Percentiles rank a stretch among this genome's conserved stretches.
Evolutionary conservation across 2,888 invertebrate species (phyloP).

Genomic region (Coelopa pilipes): DNA sequence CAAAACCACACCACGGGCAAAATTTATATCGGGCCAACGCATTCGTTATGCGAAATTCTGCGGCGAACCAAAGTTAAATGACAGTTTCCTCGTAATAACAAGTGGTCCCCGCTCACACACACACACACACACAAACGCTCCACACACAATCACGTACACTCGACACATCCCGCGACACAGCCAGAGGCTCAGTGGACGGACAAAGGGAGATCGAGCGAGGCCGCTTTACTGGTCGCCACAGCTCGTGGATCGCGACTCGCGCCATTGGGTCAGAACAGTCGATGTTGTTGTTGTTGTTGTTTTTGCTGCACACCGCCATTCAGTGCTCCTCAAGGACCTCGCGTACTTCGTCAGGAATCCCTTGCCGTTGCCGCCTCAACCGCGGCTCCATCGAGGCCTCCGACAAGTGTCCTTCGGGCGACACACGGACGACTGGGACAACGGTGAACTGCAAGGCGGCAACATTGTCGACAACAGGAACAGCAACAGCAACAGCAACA

Average conservation of each 20-base stretch:
- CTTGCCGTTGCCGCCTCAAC: too few species aligned
- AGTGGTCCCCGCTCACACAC: neutral
- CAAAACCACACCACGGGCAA: neutral
- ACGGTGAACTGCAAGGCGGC: too few species aligned
- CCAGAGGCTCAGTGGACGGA: neutral
- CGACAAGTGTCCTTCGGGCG: too few species aligned
- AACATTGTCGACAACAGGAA: too few species aligned
- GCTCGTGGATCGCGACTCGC: neutral
- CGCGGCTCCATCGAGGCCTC: too few species aligned
- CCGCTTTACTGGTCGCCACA: neutral
- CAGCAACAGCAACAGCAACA: too few species aligned
- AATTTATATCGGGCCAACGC: constrained; percentile 5
- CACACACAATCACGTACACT: constrained; percentile 10
- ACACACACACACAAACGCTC: constrained; percentile 8
- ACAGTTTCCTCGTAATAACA: constrained; percentile 25
- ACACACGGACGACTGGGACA: too few species aligned
- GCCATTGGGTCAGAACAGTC: neutral
- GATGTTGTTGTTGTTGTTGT: neutral
- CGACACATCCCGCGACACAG: neutral
- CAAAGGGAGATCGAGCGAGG: neutral
- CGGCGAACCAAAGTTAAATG: constrained; percentile 24
- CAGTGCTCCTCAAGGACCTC: neutral
- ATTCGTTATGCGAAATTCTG: constrained; percentile 21
- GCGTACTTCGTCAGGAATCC: too few species aligned
- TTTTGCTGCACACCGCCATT: neutral